Evolutionary conservation across 2,888 invertebrate genomes (phyloP), one percentile per base, ranked within the genome.

Genomic region (Caenorhabditis uteleia): DNA sequence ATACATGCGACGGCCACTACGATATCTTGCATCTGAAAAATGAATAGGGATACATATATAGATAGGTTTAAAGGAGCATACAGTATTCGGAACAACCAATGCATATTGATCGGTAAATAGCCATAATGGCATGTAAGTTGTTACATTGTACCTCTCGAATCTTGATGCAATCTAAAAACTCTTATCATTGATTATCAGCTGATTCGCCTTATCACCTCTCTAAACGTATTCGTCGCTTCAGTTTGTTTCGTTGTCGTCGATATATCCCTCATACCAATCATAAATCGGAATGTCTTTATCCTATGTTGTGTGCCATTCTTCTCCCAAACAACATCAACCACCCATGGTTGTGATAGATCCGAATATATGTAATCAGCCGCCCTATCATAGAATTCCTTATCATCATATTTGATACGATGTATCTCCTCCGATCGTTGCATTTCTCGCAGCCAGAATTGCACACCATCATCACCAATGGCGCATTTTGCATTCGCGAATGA

Each of bases 1-100:
- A 94, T 94, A 77, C 92, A 90, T 2, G 89, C 85, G 0, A 92
- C 93, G 23, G 93, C 93, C 72, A 76, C 66, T 3, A 69, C 43
- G 23, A 77, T 70, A 48, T 77, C 74, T 72, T 78, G 79, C 26
- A 77, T 54, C 71, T 71, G 66, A 91, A 90, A 49, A 91, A 87
- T 87, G 93, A 90, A n/a, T n/a, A n/a, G n/a, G n/a, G n/a, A n/a
- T n/a, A n/a, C 78, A 91, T 90, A 84, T 5, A 31, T 25, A 16
- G n/a, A n/a, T n/a, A n/a, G n/a, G n/a, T n/a, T n/a, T n/a, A n/a
- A n/a, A n/a, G 10, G 7, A 34, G 43, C 57, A 42, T 34, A 80
- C 68, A 3, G 77, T 78, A 53, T 80, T 80, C 0, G 79, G 78
- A 20, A 80, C 77, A 1, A 80, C 77, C 1, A 77, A 60, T 3